These are phyloP conservation scores for Armadillidium nasatum DNA, from an alignment of 1,140 invertebrate species.

Conservation along the genomic window DNA sequence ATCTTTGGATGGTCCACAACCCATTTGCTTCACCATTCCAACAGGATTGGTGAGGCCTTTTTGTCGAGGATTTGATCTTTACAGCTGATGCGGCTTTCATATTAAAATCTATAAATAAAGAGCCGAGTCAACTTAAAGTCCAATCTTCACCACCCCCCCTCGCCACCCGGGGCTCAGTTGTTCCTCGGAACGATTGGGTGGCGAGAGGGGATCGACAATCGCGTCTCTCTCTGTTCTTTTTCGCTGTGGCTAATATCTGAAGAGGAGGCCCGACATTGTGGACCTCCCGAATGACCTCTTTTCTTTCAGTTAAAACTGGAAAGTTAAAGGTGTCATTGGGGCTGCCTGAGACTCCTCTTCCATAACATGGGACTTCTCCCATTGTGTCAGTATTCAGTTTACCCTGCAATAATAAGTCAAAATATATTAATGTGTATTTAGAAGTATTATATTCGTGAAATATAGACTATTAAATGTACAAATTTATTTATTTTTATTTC, in stretches of 20 bases:
- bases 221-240: background rate
- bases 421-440: constrained; percentile 14
- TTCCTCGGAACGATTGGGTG: constrained; percentile 8
- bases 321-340: background rate
- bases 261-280: background rate
- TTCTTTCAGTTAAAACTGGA: background rate
- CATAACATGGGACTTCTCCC: background rate
- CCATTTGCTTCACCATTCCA: background rate
- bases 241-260: constrained; percentile 9
- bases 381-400: constrained; percentile 8
- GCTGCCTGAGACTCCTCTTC: background rate
- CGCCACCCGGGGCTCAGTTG: constrained; percentile 8
- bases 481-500: constrained; percentile 8
- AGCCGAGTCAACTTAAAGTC: background rate
- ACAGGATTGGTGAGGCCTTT: background rate
- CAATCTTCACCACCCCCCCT: background rate
- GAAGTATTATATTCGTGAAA: constrained; percentile 8
- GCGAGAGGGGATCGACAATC: constrained; percentile 2
- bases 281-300: background rate
- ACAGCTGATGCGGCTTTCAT: too few species aligned
- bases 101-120: too few species aligned
- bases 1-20: background rate
- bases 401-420: constrained; percentile 3
- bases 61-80: background rate
- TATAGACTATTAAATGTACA: constrained; percentile 11